Conservation (phyloP, 2,888 invertebrate species). For the Oligia latruncula region DNA sequence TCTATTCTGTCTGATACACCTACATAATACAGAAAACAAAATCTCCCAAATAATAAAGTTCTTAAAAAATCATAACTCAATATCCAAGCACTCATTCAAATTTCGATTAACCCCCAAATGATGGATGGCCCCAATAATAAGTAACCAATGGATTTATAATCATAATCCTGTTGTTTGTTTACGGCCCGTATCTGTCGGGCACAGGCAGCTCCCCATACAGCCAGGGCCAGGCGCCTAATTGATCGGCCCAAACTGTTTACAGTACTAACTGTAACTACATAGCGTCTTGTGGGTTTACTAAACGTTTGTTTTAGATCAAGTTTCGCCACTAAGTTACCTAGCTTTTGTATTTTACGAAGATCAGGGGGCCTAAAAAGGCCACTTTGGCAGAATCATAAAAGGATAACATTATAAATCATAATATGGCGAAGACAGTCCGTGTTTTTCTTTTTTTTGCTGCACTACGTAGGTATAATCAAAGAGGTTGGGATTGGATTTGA, state of each 20-base stretch:
- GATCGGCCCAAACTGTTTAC: constrained; percentile 69
- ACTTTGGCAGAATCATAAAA: too few relatives aligned
- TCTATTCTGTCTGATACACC: background rate
- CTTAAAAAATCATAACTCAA: constrained; percentile 24
- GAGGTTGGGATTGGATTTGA: too few relatives aligned
- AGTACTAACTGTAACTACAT: constrained; percentile 47
- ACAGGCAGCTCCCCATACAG: constrained; percentile 68
- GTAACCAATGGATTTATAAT: constrained; percentile 74
- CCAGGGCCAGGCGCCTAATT: constrained; percentile 71
- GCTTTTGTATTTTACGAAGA: constrained; percentile 25
- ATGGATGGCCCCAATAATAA: constrained; percentile 78
- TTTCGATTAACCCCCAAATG: constrained; percentile 70
- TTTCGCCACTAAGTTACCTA: constrained; percentile 28
- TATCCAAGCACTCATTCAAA: constrained; percentile 51
- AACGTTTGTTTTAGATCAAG: constrained; percentile 39
- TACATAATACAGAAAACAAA: background rate
- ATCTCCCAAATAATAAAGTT: constrained; percentile 2
- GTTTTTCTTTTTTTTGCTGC: too few relatives aligned
- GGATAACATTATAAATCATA: too few relatives aligned
- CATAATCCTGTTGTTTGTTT: constrained; percentile 82
- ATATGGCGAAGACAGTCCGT: too few relatives aligned
- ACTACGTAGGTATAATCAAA: too few relatives aligned
- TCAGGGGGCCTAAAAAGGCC: background rate
- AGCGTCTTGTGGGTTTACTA: constrained; percentile 36
- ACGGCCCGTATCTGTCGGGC: constrained; percentile 72